Evolutionary conservation across 2,797 vertebrate genomes (phyloP), one percentile per base, ranked within the genome.

Genomic region (Gallirallus australis): DNA sequence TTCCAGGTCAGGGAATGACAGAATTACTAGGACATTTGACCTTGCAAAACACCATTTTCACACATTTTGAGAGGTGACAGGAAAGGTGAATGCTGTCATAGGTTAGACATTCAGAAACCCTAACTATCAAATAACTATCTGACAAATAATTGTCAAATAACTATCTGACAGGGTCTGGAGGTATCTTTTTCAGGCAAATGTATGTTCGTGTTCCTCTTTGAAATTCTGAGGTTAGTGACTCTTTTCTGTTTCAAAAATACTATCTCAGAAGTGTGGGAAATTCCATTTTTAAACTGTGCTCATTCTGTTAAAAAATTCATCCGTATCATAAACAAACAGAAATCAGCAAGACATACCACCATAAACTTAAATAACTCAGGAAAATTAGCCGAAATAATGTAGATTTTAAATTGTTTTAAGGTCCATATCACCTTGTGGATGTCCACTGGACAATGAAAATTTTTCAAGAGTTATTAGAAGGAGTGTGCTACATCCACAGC

Each of bases 401-500:
- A 66, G n/a, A 37, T 24, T 88, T 59, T n/a, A 9, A 70, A 82
- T 79, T 94, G 56, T 35, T 82, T 89, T 72, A 79, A 99, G 99
- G 98, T 98, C 98, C 97, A 12, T 99, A 98, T 82, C 95, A 94
- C n/a, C 96, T 98, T 28, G 98, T 99, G 85, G 98, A 99, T 93
- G 93, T 93, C n/a, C 37, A 69, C 89, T 97, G 98, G 93, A 98
- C 99, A 47, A 97, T 98, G 82, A 97, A 97, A 78, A 98, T 99
- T 96, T 98, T 99, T 92, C 98, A 96, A 71, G 98, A 98, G 91
- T 97, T 99, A 45, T 94, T 99, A 64, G 98, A 99, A 98, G 99
- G 99, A n/a, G 98, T 99, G 25, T 98, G 98, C 69, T 99, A 99
- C 93, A 99, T 99, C 96, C 99, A 99, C 96, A 99, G 98, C 69